Percentiles rank a stretch among this genome's conserved stretches.
phyloP scores from a whole-genome alignment of 2,797 vertebrate genomes.

The Melanogrammus aeglefinus region DNA sequence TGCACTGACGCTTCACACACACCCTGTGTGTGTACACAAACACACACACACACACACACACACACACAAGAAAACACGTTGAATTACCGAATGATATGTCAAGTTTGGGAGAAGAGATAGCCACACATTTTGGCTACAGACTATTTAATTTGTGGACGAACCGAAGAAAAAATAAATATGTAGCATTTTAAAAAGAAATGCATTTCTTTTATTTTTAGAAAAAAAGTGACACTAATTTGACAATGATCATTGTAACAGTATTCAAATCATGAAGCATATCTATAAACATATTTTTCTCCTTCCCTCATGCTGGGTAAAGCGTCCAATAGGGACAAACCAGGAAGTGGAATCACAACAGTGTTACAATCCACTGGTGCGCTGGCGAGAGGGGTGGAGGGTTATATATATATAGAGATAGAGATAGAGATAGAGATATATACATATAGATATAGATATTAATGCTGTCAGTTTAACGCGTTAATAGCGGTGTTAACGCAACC shows the following conservation, averaged over 20 bases:
- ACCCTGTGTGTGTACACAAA: too few relatives aligned
- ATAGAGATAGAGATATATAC: too few relatives aligned
- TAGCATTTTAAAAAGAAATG: slow-evolving; percentile 71
- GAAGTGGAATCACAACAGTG: slow-evolving; percentile 71
- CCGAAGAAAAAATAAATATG: slow-evolving; percentile 69
- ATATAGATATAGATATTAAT: too few relatives aligned
- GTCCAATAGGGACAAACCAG: slow-evolving; percentile 59
- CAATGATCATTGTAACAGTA: slow-evolving; percentile 63
- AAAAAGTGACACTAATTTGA: slow-evolving; percentile 56
- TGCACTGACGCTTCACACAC: too few relatives aligned
- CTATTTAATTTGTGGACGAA: slow-evolving; percentile 79
- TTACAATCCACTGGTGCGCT: slow-evolving; percentile 72
- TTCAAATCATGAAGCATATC: slow-evolving; percentile 59
- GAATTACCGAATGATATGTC: neutral
- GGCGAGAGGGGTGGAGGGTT: slow-evolving; percentile 21
- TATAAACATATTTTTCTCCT: slow-evolving; percentile 72
- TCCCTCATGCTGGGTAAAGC: slow-evolving; percentile 76
- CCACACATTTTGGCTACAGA: slow-evolving; percentile 61
- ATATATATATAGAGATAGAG: too few relatives aligned
- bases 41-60: too few relatives aligned
- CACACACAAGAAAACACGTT: neutral
- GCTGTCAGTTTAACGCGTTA: too few relatives aligned
- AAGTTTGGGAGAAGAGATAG: neutral
- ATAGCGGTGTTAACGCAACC: too few relatives aligned
- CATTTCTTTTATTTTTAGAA: slow-evolving; percentile 57